phyloP scores from a whole-genome alignment of 2,113 vertebrate genomes.

The Nesoenas mayeri region DNA sequence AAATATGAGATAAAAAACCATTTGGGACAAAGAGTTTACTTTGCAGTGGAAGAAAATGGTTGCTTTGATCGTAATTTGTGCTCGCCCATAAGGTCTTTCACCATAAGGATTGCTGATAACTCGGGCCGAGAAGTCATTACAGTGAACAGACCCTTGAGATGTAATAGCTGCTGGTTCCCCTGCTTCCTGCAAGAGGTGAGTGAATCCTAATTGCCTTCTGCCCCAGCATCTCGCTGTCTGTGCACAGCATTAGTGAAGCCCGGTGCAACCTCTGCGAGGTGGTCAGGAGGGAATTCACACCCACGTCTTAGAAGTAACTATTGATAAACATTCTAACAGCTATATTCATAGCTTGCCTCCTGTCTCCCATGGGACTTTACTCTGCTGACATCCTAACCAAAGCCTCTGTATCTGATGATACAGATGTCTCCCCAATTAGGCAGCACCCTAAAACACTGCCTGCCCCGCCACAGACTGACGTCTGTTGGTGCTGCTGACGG shows the following conservation, averaged over 20 bases:
- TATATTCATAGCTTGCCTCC: background rate
- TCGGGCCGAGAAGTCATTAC: constrained; percentile 87
- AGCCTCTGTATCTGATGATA: background rate
- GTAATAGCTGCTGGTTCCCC: constrained; percentile 92
- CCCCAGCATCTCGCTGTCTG: accelerated
- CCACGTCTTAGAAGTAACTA: background rate
- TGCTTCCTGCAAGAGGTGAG: constrained; percentile 95
- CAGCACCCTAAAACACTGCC: background rate
- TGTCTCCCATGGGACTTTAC: background rate
- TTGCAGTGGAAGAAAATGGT: constrained; percentile 92
- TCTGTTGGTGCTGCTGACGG: background rate
- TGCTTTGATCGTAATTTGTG: constrained; percentile 91
- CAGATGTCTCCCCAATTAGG: background rate
- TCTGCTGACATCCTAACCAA: background rate
- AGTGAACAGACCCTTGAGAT: constrained; percentile 87
- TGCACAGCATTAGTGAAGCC: background rate
- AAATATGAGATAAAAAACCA: constrained; percentile 94
- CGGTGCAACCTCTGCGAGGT: accelerated
- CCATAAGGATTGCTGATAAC: constrained; percentile 87
- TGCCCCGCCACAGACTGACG: background rate
- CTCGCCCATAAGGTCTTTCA: constrained; percentile 88
- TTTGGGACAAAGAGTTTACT: constrained; percentile 93
- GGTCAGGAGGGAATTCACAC: background rate
- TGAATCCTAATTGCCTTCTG: background rate
- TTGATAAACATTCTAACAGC: background rate